These are phyloP conservation scores for Ladona fulva DNA, from an alignment of 1,140 invertebrate species.

Conservation along the genomic window DNA sequence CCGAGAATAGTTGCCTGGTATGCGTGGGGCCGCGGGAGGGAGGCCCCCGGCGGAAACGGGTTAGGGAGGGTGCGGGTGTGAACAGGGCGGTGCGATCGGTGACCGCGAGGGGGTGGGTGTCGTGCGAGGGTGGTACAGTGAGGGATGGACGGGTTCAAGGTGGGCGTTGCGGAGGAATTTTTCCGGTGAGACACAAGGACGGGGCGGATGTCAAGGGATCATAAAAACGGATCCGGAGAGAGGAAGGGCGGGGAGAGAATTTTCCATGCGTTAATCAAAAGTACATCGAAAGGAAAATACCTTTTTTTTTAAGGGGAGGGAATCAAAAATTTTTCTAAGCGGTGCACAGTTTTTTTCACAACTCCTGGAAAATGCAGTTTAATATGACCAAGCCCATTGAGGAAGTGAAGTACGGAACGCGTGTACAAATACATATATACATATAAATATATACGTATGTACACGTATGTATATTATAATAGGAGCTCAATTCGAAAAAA, in stretches of 20 bases:
- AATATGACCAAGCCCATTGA: neutral
- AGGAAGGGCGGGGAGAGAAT: neutral
- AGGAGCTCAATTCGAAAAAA: neutral
- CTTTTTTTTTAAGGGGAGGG: neutral
- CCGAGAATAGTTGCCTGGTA: slow-evolving; percentile 90
- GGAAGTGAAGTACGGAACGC: neutral
- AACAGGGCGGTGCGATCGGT: too few relatives aligned
- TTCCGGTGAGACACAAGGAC: too few relatives aligned
- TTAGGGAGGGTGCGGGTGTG: neutral
- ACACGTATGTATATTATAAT: too few relatives aligned
- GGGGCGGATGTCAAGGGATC: too few relatives aligned
- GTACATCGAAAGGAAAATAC: neutral
- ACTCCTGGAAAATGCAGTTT: slow-evolving; percentile 5
- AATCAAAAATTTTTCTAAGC: neutral
- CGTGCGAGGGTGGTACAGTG: too few relatives aligned
- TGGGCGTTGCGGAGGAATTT: too few relatives aligned
- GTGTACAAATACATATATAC: neutral
- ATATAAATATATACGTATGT: too few relatives aligned
- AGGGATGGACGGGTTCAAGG: too few relatives aligned
- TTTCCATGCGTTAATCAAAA: neutral
- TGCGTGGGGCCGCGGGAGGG: slow-evolving; percentile 16
- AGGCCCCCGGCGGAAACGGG: slow-evolving; percentile 14
- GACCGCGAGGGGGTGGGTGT: too few relatives aligned
- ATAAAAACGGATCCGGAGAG: too few relatives aligned
- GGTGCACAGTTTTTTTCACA: neutral